Conservation (phyloP, 2,888 invertebrate genomes). For the Metellina segmentata region DNA sequence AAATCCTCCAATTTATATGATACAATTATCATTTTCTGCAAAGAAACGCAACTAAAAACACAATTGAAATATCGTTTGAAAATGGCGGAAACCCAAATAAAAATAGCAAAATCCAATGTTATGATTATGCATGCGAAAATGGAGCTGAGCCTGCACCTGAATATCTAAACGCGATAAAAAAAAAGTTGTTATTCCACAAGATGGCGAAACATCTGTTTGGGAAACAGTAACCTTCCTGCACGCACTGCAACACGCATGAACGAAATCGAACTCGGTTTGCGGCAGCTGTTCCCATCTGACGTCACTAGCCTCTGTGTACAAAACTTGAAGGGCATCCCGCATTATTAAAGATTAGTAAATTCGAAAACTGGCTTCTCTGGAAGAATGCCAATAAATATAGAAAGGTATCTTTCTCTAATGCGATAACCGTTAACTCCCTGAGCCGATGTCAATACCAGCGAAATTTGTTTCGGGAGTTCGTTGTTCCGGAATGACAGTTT, state of each 20-base stretch:
- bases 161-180: background rate
- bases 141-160: constrained; percentile 29
- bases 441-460: no score
- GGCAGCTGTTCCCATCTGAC: constrained; percentile 26
- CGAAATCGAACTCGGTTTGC: constrained; percentile 1
- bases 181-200: constrained; percentile 28
- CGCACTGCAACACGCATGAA: background rate
- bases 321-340: constrained; percentile 41
- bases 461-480: no score
- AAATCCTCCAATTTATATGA: no score
- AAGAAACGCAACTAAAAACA: no score
- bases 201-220: constrained; percentile 50
- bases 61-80: no score
- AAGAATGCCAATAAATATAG: background rate
- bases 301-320: constrained; percentile 9
- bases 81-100: background rate
- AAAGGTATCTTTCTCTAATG: no score
- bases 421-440: no score
- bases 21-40: no score
- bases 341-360: constrained; percentile 16
- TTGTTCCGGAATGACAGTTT: no score
- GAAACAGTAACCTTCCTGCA: background rate
- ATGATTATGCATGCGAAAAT: constrained; percentile 32
- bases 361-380: constrained; percentile 19
- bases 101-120: background rate